phyloP scores from a whole-genome alignment of 2,113 vertebrate genomes.

The Heterotilapia buettikoferi region DNA sequence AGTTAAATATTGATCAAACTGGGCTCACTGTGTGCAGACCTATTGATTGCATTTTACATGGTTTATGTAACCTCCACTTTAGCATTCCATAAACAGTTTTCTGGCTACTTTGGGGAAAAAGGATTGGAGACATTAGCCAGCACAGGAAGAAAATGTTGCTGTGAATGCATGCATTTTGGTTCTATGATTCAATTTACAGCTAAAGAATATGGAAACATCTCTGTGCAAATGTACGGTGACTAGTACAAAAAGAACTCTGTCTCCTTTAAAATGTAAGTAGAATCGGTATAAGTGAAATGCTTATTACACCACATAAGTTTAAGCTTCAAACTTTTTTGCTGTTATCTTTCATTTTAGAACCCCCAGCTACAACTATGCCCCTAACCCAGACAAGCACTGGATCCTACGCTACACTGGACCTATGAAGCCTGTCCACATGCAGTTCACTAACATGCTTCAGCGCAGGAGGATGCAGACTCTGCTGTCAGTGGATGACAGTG shows the following conservation, averaged over 20 bases:
- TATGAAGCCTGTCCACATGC: slow-evolving; percentile 99
- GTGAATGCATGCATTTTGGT: neutral
- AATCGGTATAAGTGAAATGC: neutral
- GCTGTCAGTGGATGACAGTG: slow-evolving; percentile 92
- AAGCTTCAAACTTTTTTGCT: neutral
- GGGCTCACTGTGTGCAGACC: neutral
- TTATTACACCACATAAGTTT: neutral
- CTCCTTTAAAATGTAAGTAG: neutral
- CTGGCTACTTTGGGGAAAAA: neutral
- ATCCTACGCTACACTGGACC: slow-evolving; percentile 94
- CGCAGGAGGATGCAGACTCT: slow-evolving; percentile 91
- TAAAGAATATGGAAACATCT: neutral
- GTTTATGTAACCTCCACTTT: slow-evolving; percentile 26
- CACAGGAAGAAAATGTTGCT: neutral
- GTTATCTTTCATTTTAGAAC: slow-evolving; percentile 70
- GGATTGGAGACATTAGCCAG: neutral
- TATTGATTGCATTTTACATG: slow-evolving; percentile 47
- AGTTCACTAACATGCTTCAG: slow-evolving; percentile 97
- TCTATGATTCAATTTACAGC: neutral
- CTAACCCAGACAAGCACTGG: slow-evolving; percentile 97
- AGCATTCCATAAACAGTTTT: slow-evolving; percentile 28
- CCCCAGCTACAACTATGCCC: slow-evolving; percentile 94
- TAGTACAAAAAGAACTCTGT: neutral
- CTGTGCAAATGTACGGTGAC: neutral
- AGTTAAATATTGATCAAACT: slow-evolving; percentile 60